Conservation (phyloP, 2,113 vertebrate species). For the Catharus fuscescens region DNA sequence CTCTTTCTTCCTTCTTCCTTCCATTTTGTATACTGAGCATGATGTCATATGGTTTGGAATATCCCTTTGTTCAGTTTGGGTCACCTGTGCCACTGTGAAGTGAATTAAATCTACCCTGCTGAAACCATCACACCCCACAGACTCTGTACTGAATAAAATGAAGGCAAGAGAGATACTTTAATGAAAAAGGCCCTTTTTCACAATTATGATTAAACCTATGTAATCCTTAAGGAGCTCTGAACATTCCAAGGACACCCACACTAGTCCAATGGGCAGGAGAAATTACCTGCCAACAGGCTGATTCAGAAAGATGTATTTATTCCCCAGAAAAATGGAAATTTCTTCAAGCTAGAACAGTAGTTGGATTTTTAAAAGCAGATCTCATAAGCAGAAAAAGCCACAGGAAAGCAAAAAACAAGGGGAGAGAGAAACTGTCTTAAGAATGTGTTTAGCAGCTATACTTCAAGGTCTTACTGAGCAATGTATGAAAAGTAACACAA, state of each 20-base stretch:
- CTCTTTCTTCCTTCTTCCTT: background rate
- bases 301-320: background rate
- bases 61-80: background rate
- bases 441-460: background rate
- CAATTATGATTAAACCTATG: background rate
- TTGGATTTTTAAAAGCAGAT: rapidly evolving
- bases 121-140: background rate
- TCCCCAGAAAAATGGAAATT: background rate
- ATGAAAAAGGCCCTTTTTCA: background rate
- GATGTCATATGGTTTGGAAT: background rate
- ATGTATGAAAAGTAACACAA: background rate
- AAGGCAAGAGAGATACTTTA: background rate
- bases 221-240: background rate
- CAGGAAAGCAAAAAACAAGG: background rate
- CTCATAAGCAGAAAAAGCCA: background rate
- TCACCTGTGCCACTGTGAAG: background rate
- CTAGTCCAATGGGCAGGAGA: background rate
- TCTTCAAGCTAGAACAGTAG: background rate
- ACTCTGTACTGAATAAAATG: background rate
- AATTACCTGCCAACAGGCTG: background rate
- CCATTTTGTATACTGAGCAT: background rate
- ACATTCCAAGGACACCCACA: background rate
- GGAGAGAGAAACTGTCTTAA: background rate
- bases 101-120: background rate
- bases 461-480: background rate